A percentile compares a stretch with the other conserved stretches of the same genome.
These are phyloP conservation scores for Odocoileus hemionus DNA, from an alignment of 2,113 vertebrate genomes.

Conservation along the genomic window DNA sequence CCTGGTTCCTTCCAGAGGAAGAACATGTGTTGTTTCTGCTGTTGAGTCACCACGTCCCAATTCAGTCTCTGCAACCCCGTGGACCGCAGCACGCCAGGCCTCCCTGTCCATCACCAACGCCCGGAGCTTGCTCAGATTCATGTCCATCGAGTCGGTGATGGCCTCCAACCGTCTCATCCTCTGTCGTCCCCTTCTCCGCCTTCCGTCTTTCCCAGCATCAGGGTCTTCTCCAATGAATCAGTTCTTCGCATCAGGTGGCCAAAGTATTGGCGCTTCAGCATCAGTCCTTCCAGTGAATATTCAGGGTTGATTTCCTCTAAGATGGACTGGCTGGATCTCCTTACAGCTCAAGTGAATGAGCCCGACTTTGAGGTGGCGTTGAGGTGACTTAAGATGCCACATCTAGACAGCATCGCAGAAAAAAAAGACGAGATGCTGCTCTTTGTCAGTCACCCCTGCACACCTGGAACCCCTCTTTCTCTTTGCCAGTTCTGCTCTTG, in stretches of 20 bases:
- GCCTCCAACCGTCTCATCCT: not conserved
- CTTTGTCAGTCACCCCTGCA: too few relatives aligned
- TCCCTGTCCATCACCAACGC: not conserved
- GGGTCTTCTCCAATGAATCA: not conserved
- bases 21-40: not conserved
- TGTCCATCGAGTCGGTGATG: not conserved
- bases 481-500: not conserved
- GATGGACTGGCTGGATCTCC: not conserved
- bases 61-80: not conserved
- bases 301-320: not conserved
- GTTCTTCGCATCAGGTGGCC: not conserved
- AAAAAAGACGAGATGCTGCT: not conserved
- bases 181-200: not conserved
- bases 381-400: not conserved
- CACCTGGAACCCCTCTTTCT: too few relatives aligned
- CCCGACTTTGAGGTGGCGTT: not conserved
- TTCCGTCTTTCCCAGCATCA: not conserved
- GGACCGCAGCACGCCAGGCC: rapidly evolving
- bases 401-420: rapidly evolving
- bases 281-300: not conserved
- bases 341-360: not conserved
- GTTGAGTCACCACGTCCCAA: rapidly evolving
- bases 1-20: not conserved
- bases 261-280: rapidly evolving
- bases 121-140: rapidly evolving